A percentile compares a stretch with the other conserved stretches of the same genome.
Conservation (phyloP, 2,113 vertebrate genomes). For the Epinephelus fuscoguttatus region DNA sequence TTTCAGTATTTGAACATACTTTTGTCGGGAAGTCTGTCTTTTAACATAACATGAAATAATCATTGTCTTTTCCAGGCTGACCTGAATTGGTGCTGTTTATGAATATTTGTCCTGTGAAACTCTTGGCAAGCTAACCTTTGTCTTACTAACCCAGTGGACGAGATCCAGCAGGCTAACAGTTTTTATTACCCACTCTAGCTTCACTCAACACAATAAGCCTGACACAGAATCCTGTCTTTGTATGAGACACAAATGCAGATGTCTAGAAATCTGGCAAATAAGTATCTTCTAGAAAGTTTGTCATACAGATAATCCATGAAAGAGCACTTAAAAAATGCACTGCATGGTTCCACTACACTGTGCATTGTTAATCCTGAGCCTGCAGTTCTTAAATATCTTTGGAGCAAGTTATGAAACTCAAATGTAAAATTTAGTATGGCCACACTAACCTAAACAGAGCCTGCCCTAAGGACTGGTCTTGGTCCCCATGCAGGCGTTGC, state of each 20-base stretch:
- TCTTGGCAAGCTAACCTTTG: constrained; percentile 4
- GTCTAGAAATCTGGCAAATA: too few relatives aligned
- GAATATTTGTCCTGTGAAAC: not conserved
- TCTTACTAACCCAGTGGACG: constrained; percentile 18
- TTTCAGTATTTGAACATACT: not conserved
- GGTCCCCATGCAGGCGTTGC: too few relatives aligned
- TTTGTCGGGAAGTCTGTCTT: not conserved
- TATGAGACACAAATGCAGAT: too few relatives aligned
- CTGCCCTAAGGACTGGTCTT: too few relatives aligned
- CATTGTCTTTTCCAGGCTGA: not conserved
- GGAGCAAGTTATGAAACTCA: not conserved
- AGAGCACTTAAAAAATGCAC: too few relatives aligned
- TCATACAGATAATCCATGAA: too few relatives aligned
- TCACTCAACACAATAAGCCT: not conserved
- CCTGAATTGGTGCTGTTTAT: not conserved
- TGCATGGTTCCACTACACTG: too few relatives aligned
- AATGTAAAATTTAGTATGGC: not conserved
- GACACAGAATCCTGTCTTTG: not conserved
- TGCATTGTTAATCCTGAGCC: too few relatives aligned
- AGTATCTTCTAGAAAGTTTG: too few relatives aligned
- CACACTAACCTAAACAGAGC: not conserved
- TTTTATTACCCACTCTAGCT: not conserved
- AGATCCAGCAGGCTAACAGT: not conserved
- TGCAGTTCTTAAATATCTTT: too few relatives aligned
- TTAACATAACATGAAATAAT: not conserved